Evolutionary conservation across 2,888 invertebrate genomes (phyloP), one percentile per base, ranked within the genome.

Genomic region (Andrena dorsata): DNA sequence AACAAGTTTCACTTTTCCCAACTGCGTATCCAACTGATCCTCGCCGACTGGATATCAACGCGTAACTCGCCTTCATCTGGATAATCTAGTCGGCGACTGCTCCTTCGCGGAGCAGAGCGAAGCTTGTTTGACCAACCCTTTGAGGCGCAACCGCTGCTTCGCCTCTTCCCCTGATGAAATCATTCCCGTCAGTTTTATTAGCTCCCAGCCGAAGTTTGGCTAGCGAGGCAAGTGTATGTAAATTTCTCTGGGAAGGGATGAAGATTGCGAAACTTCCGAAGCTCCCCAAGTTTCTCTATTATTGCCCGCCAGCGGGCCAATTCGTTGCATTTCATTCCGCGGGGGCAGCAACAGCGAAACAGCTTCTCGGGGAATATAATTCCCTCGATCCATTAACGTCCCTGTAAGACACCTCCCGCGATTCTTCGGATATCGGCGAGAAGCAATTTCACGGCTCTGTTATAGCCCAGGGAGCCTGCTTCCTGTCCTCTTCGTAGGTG

Each of bases 241-340:
- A 41, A 41, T 41, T 16, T 41, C 41, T 41, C 41, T 16, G 41
- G 16, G 10, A 28, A 47, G 8, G 26, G 32, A 71, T 61, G 26
- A 20, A 41, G 41, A 41, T 35, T 51, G 13, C 2, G n/a, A 74
- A 8, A 61, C 23, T 20, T 13, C 28, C 5, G 28, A 41, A 13
- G 41, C 16, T 16, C 30, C 28, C 28, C 20, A 30, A 30, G 32
- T 23, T 53, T 30, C 41, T 41, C 41, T 20, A 41, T 58, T 74
- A 76, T 71, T 56, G 53, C 41, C 63, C 35, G 41, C 47, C 73
- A 26, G 30, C 41, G 41, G 41, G 41, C 41, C 41, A 41, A 16
- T 76, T 63, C 63, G 71, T 63, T 56, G 73, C 72, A 64, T 72
- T 76, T 72, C 56, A 76, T 64, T 47, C n/a, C 20, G 10, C 16